These are phyloP conservation scores for Eulemur rubriventer DNA, from an alignment of 2,797 vertebrate genomes.

Conservation along the genomic window DNA sequence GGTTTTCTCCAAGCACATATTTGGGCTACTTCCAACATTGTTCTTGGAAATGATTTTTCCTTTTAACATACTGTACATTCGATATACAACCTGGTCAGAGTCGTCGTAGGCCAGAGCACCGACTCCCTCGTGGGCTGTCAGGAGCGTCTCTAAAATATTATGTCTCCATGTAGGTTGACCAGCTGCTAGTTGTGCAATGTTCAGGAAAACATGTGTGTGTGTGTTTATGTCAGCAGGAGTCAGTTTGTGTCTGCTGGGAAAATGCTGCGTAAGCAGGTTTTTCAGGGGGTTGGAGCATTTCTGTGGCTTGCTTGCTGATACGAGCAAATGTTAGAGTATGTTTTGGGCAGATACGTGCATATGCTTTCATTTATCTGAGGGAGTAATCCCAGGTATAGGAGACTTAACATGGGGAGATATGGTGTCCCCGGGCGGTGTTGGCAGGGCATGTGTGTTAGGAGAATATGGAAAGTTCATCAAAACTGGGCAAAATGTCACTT, in stretches of 20 bases:
- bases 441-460: neutral
- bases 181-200: conserved; percentile 37
- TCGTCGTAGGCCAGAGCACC: neutral
- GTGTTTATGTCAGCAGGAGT: neutral
- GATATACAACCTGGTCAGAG: conserved; percentile 79
- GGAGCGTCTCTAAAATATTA: conserved; percentile 26
- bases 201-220: neutral
- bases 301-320: conserved; percentile 64
- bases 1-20: conserved; percentile 85
- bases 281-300: conserved; percentile 42
- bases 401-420: neutral
- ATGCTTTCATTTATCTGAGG: conserved; percentile 56
- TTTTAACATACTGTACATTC: conserved; percentile 76
- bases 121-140: neutral
- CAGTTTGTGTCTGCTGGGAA: neutral
- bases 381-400: neutral
- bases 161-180: neutral
- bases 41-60: conserved; percentile 83
- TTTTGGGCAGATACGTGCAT: conserved; percentile 13
- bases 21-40: conserved; percentile 87
- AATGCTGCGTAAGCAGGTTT: conserved; percentile 56
- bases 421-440: neutral
- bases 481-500: neutral
- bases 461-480: conserved; percentile 33
- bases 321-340: conserved; percentile 33